Evolutionary conservation across 2,797 vertebrate genomes (phyloP).

Genomic region (Pangasius sanitwongsei): DNA sequence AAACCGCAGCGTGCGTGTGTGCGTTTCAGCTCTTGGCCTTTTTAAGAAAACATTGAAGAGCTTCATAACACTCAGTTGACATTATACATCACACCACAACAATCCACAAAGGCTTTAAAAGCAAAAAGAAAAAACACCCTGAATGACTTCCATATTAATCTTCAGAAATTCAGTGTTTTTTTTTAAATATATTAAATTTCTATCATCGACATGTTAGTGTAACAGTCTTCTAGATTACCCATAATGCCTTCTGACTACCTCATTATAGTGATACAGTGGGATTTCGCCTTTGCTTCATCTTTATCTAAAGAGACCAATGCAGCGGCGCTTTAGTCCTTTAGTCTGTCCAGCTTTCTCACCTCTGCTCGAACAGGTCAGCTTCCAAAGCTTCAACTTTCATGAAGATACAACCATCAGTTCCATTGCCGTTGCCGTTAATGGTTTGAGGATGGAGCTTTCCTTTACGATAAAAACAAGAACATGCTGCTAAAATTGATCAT

Average conservation of each 20-base stretch:
- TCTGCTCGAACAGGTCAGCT: background rate
- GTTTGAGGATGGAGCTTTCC: no score
- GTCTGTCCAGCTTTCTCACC: background rate
- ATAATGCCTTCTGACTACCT: background rate
- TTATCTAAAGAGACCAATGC: background rate
- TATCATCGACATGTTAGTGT: background rate
- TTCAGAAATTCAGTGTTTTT: background rate
- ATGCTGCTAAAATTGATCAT: no score
- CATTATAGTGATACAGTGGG: background rate
- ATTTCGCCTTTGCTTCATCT: background rate
- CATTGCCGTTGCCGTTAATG: no score
- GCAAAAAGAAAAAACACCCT: background rate
- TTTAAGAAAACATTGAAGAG: background rate
- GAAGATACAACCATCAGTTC: no score
- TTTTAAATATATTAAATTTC: background rate
- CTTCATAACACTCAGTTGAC: background rate
- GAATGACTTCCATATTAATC: background rate
- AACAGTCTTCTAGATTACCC: background rate
- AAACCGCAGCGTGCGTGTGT: background rate
- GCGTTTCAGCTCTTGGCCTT: background rate
- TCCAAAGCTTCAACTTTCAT: no score
- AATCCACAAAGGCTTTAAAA: background rate
- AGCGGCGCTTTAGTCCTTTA: background rate
- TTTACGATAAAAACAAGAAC: no score
- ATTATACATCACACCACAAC: background rate